Evolutionary conservation across 1,140 invertebrate species (phyloP).

Genomic region (Orchesella cincta): DNA sequence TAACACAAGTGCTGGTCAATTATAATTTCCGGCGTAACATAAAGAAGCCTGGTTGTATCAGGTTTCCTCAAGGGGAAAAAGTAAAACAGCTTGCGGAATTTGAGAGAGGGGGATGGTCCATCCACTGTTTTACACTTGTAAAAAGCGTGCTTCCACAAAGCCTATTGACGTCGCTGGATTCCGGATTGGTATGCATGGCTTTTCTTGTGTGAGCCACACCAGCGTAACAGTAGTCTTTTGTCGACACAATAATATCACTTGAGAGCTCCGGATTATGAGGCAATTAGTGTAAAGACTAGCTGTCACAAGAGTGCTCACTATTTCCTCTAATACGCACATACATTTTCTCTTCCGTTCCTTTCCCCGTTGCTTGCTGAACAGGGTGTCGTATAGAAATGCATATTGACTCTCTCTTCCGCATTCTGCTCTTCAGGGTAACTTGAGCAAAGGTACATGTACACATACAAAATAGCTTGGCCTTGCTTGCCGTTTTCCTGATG

Average conservation of each 20-base stretch:
- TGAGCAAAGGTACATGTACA: too few species aligned
- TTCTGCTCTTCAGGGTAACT: too few species aligned
- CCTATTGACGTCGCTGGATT: not conserved
- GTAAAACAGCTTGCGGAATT: not conserved
- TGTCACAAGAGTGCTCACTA: conserved; percentile 17
- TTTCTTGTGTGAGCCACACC: not conserved
- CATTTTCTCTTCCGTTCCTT: not conserved
- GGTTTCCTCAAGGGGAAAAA: not conserved
- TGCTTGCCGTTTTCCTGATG: too few species aligned
- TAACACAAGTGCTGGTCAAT: not conserved
- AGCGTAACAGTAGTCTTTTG: conserved; percentile 32
- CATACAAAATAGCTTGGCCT: too few species aligned
- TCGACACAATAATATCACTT: conserved; percentile 44
- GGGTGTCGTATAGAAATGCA: too few species aligned
- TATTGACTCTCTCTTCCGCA: too few species aligned
- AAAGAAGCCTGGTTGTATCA: not conserved
- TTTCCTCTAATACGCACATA: not conserved
- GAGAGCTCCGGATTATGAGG: conserved; percentile 49
- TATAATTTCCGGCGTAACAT: not conserved
- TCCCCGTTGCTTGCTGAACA: too few species aligned
- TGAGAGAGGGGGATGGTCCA: not conserved
- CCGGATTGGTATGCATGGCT: conserved; percentile 20
- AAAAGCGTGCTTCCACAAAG: not conserved
- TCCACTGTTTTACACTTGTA: not conserved
- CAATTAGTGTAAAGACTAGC: conserved; percentile 44